These are phyloP conservation scores for Brienomyrus longianalis DNA, from an alignment of 2,113 vertebrate species.

Conservation along the genomic window DNA sequence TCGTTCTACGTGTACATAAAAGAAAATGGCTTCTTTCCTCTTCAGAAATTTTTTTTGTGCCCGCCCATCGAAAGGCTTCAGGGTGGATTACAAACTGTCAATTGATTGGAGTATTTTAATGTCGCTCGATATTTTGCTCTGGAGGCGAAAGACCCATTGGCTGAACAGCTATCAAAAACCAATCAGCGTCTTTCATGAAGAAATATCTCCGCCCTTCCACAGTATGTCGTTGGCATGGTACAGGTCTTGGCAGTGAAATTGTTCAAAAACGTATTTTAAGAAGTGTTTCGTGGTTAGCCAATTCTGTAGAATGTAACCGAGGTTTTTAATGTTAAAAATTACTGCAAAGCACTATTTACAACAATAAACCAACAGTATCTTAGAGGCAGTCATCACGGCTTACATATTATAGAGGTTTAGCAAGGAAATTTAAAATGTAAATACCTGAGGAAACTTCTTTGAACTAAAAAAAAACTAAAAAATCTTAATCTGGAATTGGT, in stretches of 20 bases:
- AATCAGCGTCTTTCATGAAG: neutral
- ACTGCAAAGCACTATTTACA: neutral
- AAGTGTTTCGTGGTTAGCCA: neutral
- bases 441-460: neutral
- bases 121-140: neutral
- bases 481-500: neutral
- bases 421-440: neutral
- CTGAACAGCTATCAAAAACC: neutral
- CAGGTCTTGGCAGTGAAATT: neutral
- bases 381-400: neutral
- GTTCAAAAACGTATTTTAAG: neutral
- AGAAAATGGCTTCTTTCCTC: conserved; percentile 7
- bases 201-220: neutral
- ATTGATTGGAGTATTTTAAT: neutral
- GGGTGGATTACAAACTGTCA: neutral
- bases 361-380: neutral
- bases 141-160: conserved; percentile 10
- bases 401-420: neutral
- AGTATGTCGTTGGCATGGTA: neutral
- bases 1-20: neutral
- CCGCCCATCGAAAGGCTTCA: conserved; percentile 8
- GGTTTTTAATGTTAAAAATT: neutral
- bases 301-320: neutral
- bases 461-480: neutral
- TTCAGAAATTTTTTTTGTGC: neutral